Evolutionary conservation across 2,797 vertebrate species (phyloP).

Genomic region (Craterocephalus amniculus): DNA sequence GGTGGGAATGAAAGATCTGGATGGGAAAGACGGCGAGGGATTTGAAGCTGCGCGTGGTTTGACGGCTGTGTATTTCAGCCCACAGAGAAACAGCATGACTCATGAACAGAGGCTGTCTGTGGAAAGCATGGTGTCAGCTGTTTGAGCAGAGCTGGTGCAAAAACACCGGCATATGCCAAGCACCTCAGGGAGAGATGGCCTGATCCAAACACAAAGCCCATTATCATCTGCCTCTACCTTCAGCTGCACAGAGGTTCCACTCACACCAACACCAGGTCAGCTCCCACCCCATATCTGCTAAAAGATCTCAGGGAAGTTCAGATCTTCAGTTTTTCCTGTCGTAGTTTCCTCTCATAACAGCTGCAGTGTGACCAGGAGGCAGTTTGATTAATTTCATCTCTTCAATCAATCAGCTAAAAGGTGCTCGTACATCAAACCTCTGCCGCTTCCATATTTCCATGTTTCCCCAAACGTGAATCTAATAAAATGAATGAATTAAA

Average conservation of each 20-base stretch:
- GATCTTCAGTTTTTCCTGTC: too few species aligned
- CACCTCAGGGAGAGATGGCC: conserved; percentile 27
- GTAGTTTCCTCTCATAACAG: too few species aligned
- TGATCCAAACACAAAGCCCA: conserved; percentile 13
- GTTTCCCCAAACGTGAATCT: too few species aligned
- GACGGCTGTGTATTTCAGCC: conserved; percentile 33
- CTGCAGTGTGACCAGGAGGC: too few species aligned
- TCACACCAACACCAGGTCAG: too few species aligned
- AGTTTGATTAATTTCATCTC: too few species aligned
- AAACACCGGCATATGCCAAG: conserved; percentile 36
- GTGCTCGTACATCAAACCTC: too few species aligned
- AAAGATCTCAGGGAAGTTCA: too few species aligned
- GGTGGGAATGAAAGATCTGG: conserved; percentile 11
- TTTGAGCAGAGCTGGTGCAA: conserved; percentile 49
- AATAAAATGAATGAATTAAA: too few species aligned
- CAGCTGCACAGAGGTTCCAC: background rate
- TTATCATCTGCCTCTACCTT: background rate
- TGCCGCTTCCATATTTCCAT: too few species aligned
- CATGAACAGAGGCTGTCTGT: conserved; percentile 46
- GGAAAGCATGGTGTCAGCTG: conserved; percentile 57
- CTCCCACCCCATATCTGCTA: too few species aligned
- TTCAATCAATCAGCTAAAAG: too few species aligned
- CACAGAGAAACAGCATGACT: conserved; percentile 49
- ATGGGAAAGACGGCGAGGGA: conserved; percentile 22
- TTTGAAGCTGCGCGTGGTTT: conserved; percentile 4